phyloP scores from a whole-genome alignment of 2,113 vertebrate genomes.

The Notiomystis cincta region DNA sequence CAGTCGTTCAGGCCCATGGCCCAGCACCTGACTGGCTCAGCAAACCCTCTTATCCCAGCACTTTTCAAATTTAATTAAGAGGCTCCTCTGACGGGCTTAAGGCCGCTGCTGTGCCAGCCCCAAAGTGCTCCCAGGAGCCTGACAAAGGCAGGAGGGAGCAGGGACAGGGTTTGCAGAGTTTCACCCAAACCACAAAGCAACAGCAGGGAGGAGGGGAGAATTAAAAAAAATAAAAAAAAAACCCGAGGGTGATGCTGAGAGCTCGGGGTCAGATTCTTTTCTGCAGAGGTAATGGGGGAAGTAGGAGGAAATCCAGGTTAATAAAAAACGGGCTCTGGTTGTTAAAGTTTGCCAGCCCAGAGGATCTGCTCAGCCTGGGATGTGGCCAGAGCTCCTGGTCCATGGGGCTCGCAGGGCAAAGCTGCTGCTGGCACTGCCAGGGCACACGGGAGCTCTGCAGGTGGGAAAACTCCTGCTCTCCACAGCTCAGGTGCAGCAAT shows the following conservation, averaged over 20 bases:
- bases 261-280: slow-evolving; percentile 11
- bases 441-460: accelerated
- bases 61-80: slow-evolving; percentile 72
- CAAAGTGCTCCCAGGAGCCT: not conserved
- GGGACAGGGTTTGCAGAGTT: not conserved
- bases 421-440: not conserved
- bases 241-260: not conserved
- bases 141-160: not conserved
- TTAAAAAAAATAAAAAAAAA: not conserved
- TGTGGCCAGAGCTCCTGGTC: not conserved
- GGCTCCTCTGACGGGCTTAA: slow-evolving; percentile 38
- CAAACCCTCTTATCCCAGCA: slow-evolving; percentile 57
- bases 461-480: not conserved
- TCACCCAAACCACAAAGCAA: not conserved
- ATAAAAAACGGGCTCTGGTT: not conserved
- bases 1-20: slow-evolving; percentile 75
- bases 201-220: accelerated
- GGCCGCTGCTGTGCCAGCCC: not conserved
- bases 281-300: not conserved
- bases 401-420: not conserved
- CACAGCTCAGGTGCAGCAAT: accelerated
- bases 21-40: slow-evolving; percentile 74
- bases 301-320: not conserved
- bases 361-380: not conserved
- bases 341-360: not conserved